phyloP scores from a whole-genome alignment of 1,140 invertebrate species.

The Cydia strobilella region DNA sequence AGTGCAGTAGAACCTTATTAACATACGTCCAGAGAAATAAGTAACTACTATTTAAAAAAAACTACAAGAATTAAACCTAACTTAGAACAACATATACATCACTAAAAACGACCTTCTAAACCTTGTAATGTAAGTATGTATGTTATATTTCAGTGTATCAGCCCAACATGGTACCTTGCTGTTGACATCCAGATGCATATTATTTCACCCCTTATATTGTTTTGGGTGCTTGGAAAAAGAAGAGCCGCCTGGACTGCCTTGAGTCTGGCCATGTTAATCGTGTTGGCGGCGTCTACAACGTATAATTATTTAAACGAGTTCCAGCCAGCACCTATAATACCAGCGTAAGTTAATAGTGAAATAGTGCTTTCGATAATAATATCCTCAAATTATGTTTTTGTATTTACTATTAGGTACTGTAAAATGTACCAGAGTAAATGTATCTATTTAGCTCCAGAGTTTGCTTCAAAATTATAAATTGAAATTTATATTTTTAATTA shows the following conservation, averaged over 20 bases:
- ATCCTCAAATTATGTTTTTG: too few relatives aligned
- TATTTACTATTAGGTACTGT: too few relatives aligned
- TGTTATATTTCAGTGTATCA: slow-evolving; percentile 76
- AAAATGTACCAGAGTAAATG: too few relatives aligned
- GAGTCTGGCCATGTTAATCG: slow-evolving; percentile 36
- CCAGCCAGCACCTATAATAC: slow-evolving; percentile 56
- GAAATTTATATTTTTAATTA: too few relatives aligned
- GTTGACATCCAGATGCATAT: slow-evolving; percentile 81
- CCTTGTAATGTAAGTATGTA: too few relatives aligned
- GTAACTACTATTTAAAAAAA: too few relatives aligned
- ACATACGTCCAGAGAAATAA: too few relatives aligned
- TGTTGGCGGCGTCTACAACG: slow-evolving; percentile 44
- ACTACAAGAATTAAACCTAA: too few relatives aligned
- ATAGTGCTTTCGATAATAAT: neutral
- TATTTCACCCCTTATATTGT: slow-evolving; percentile 74
- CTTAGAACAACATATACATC: too few relatives aligned
- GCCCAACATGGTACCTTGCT: slow-evolving; percentile 81
- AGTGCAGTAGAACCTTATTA: too few relatives aligned
- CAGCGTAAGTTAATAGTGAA: neutral
- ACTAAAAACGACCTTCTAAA: neutral
- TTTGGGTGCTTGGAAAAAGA: slow-evolving; percentile 56
- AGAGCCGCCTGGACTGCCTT: slow-evolving; percentile 49
- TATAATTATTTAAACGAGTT: slow-evolving; percentile 64
- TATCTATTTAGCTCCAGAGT: too few relatives aligned
- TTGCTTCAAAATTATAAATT: too few relatives aligned